These are phyloP conservation scores for Streptopelia turtur DNA, from an alignment of 2,797 vertebrate species.

Conservation along the genomic window DNA sequence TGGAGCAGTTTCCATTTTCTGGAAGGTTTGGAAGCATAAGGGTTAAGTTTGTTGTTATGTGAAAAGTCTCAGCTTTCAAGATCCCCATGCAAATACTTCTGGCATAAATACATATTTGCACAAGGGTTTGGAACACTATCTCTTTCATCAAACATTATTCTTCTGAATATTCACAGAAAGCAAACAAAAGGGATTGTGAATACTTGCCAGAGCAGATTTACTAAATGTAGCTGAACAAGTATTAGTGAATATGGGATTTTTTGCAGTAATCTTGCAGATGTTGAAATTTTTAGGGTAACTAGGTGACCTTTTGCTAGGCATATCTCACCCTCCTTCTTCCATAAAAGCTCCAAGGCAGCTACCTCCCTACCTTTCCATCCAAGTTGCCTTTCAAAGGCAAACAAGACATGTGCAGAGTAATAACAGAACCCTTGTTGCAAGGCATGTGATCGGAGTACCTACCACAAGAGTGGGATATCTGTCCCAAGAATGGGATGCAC, in stretches of 20 bases:
- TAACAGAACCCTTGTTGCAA: neutral
- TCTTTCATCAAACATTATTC: conserved; percentile 51
- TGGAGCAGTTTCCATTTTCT: neutral
- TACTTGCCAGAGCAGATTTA: neutral
- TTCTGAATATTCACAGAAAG: conserved; percentile 2
- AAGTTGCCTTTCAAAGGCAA: neutral
- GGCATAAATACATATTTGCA: conserved; percentile 41
- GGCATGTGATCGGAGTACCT: neutral
- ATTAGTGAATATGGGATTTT: neutral
- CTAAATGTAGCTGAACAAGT: neutral
- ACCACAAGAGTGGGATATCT: neutral
- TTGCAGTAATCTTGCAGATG: neutral
- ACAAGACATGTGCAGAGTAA: accelerated
- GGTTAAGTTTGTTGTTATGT: neutral
- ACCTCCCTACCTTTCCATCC: neutral
- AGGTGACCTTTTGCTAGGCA: neutral
- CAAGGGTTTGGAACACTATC: conserved; percentile 19
- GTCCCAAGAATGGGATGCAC: too few species aligned
- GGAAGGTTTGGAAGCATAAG: neutral
- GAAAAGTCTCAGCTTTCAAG: conserved; percentile 6
- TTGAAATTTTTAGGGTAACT: neutral
- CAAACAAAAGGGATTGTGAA: conserved; percentile 24
- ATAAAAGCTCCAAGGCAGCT: neutral
- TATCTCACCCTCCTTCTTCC: neutral
- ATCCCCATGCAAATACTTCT: neutral